These are phyloP conservation scores for Cinclus mexicanus DNA, from an alignment of 2,113 vertebrate species.

Conservation along the genomic window DNA sequence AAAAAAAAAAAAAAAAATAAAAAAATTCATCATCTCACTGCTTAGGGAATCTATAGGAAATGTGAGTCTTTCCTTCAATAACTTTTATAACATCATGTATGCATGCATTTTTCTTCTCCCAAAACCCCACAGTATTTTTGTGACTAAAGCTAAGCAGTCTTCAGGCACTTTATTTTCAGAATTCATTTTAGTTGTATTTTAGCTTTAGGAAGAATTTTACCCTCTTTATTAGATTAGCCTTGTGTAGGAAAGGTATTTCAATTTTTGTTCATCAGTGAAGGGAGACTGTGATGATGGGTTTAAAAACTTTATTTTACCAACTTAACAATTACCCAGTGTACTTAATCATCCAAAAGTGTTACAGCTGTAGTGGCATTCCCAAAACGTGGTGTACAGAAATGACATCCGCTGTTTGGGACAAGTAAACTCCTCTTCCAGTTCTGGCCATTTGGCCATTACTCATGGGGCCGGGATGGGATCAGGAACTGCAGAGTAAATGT, in stretches of 20 bases:
- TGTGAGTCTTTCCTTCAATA: not conserved
- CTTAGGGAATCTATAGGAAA: not conserved
- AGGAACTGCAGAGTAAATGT: not conserved
- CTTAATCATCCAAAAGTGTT: not conserved
- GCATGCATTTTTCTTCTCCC: not conserved
- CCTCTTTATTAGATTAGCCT: not conserved
- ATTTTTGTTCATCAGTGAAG: not conserved
- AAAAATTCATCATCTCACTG: not conserved
- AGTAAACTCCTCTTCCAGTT: not conserved
- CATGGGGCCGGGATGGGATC: not conserved
- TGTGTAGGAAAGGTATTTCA: not conserved
- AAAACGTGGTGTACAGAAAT: not conserved
- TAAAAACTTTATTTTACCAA: not conserved
- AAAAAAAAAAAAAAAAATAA: not conserved
- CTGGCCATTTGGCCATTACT: not conserved
- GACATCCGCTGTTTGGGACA: not conserved
- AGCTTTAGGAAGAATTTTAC: not conserved
- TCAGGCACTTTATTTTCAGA: not conserved
- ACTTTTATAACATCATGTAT: not conserved
- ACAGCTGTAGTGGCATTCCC: not conserved
- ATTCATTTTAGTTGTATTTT: not conserved
- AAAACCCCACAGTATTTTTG: not conserved
- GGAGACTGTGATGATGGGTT: not conserved
- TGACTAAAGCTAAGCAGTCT: not conserved
- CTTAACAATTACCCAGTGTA: not conserved